Base-by-base conservation (phyloP, 2,797 vertebrate genomes). In the Acropternis orthonyx region DNA sequence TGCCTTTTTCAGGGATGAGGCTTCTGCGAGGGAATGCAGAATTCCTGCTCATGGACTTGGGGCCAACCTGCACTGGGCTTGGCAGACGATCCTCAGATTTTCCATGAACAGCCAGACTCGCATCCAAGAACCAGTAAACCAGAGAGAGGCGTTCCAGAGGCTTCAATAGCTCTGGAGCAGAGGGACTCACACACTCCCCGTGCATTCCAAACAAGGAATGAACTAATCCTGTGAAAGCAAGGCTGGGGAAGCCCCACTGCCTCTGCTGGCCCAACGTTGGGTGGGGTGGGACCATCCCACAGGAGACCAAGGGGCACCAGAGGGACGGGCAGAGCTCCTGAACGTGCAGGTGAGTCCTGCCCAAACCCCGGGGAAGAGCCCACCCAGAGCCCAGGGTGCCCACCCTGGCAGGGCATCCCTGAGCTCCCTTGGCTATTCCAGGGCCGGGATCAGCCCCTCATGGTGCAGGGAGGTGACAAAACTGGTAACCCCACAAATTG, bases 161-260 rank as follows among this genome's bases (percentile, higher is more conserved):
- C 74, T 90, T 72, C 80, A 72, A 22, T 0, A 72, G 88, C 67
- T 82, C 36, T 72, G 72, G 46, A 66, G 62, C 85, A 43, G 46
- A 74, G 65, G 63, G 16, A 44, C 56, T 52, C 41, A 5, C 12
- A 27, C 10, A 1, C 14, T 34, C 36, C 48, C 80, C 85, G 56
- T 9, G 52, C 41, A 41, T 28, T 67, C 82, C 76, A 74, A 91
- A 56, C 74, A 79, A 81, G 39, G 37, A 90, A 96, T 95, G 52
- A 69, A 62, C 41, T 18, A 85, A 80, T 21, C 10, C 48, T 79
- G 87, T 0, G 1, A 49, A 80, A 92, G 11, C 66, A 87, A 84
- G 46, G 62, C n/a, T 55, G 7, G 49, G 81, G 37, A 39, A 78
- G 23, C 2, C 34, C 59, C 32, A 1, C 8, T 12, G 52, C 44